Conservation (phyloP, 37 sponge, comb jelly and placozoan species). For the Corticium candelabrum region DNA sequence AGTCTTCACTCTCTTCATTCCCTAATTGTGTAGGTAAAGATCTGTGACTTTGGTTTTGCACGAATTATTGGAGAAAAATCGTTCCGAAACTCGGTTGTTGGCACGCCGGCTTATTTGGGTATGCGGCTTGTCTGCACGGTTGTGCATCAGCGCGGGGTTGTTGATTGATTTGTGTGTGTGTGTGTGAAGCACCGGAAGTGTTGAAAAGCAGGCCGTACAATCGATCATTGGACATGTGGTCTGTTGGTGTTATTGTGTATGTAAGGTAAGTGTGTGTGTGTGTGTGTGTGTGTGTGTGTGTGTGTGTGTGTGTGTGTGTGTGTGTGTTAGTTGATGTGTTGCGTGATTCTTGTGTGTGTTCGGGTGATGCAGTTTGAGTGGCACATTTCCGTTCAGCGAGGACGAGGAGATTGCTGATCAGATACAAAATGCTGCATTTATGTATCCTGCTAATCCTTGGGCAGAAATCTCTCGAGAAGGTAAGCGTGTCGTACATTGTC, state of each 20-base stretch:
- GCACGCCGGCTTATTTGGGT: conserved; percentile 97
- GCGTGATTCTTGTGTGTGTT: not conserved
- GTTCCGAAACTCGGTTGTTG: conserved; percentile 94
- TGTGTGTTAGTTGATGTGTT: no score
- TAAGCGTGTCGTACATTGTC: not conserved
- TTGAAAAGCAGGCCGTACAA: conserved; percentile 89
- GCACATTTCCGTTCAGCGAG: conserved; percentile 99
- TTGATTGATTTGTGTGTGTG: not conserved
- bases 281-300: not conserved
- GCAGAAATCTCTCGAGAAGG: conserved; percentile 65
- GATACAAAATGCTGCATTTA: conserved; percentile 96
- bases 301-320: not conserved
- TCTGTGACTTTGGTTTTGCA: conserved; percentile 99
- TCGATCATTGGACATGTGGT: conserved; percentile 88
- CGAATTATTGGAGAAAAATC: conserved; percentile 89
- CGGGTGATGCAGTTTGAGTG: conserved; percentile 84
- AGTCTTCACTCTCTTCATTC: not conserved
- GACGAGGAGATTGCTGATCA: conserved; percentile 96
- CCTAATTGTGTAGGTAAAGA: conserved; percentile 70
- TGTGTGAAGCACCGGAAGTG: conserved; percentile 83
- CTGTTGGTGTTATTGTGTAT: conserved; percentile 93
- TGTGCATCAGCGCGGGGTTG: not conserved
- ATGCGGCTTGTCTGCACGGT: not conserved
- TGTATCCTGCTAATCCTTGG: conserved; percentile 98
- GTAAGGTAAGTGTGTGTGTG: conserved; percentile 60